These are phyloP conservation scores for Microcebus lehilahytsara DNA, from an alignment of 2,113 vertebrate genomes.

Conservation along the genomic window DNA sequence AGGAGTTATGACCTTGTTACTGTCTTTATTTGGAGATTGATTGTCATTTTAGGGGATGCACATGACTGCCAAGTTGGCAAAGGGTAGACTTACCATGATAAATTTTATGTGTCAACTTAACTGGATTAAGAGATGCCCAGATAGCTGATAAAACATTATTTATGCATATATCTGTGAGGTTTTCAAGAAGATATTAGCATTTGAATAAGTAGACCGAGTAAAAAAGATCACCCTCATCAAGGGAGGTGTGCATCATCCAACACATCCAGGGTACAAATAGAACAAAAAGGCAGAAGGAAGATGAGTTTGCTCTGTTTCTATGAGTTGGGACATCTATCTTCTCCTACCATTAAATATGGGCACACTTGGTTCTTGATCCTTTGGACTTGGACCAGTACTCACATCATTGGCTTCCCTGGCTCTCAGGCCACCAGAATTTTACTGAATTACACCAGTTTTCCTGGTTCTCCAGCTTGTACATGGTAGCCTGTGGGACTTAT, in stretches of 20 bases:
- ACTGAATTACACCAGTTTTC: neutral
- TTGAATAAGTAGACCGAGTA: neutral
- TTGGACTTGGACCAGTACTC: neutral
- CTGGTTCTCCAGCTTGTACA: neutral
- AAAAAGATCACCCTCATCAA: neutral
- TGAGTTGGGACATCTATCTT: too few species aligned
- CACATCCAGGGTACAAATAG: neutral
- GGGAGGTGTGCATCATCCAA: neutral
- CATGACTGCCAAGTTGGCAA: neutral
- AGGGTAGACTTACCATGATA: neutral
- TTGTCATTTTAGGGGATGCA: neutral
- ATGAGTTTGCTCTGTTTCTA: neutral
- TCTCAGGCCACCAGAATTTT: neutral
- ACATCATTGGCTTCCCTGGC: neutral
- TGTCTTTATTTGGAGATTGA: neutral
- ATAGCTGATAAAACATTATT: neutral
- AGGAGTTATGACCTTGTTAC: neutral
- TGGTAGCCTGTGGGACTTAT: neutral
- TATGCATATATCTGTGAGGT: neutral
- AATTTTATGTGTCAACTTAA: neutral
- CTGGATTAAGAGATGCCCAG: too few species aligned
- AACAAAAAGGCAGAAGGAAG: too few species aligned
- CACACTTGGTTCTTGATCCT: too few species aligned
- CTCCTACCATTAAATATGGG: neutral
- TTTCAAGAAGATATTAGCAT: neutral